phyloP scores from a whole-genome alignment of 2,113 vertebrate species.

The Brevimyrus niger region DNA sequence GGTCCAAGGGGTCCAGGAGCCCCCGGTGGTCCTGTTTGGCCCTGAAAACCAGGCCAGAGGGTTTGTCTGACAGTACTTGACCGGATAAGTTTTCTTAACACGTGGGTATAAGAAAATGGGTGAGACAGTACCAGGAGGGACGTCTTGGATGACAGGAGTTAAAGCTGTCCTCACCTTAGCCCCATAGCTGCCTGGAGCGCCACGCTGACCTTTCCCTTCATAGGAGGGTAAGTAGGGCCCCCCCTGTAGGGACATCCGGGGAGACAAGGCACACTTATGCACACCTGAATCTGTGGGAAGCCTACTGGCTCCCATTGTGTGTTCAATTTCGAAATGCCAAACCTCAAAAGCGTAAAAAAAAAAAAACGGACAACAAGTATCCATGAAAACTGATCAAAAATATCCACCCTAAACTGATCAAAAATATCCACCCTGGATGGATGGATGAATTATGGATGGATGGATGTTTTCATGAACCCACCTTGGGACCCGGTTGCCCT shows the following conservation, averaged over 20 bases:
- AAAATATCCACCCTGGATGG: neutral
- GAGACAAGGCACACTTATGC: neutral
- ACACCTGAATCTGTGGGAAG: neutral
- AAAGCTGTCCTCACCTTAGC: neutral
- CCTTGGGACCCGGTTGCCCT: slow-evolving; percentile 33
- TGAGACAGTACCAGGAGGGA: neutral
- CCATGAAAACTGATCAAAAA: neutral
- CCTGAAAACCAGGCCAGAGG: slow-evolving; percentile 1
- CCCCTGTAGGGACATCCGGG: neutral
- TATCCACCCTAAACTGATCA: neutral
- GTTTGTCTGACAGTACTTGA: neutral
- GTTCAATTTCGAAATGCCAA: neutral
- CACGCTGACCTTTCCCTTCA: neutral
- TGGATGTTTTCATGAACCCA: neutral
- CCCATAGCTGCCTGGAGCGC: neutral
- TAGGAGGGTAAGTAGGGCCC: neutral
- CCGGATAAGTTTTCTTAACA: neutral
- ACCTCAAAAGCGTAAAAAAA: neutral
- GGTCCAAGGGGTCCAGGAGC: slow-evolving; percentile 27
- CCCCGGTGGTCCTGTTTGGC: slow-evolving; percentile 31
- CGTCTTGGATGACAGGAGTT: neutral
- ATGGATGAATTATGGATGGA: neutral
- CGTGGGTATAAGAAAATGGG: neutral
- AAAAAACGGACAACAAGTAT: neutral
- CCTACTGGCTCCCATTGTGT: neutral